A percentile compares a stretch with the other conserved stretches of the same genome.
These are phyloP conservation scores for Carlito syrichta DNA, from an alignment of 2,113 vertebrate genomes.

Conservation along the genomic window DNA sequence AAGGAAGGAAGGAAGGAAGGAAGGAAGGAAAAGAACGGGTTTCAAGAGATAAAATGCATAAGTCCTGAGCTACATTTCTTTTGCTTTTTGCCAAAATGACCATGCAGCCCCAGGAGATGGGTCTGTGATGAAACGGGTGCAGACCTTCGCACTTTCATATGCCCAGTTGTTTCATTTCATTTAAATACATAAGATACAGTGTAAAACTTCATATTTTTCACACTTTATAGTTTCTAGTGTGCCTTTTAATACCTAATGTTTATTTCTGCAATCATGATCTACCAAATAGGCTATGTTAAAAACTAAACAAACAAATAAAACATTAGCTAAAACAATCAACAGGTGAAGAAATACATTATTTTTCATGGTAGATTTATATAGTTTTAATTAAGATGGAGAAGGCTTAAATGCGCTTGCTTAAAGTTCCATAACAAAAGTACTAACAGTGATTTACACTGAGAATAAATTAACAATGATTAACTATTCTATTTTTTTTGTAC, in stretches of 20 bases:
- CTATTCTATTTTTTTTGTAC: neutral
- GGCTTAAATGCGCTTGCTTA: neutral
- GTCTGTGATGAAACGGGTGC: neutral
- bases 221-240: neutral
- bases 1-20: no score
- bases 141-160: neutral
- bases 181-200: neutral
- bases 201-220: neutral
- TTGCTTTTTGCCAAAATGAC: neutral
- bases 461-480: no score
- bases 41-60: neutral
- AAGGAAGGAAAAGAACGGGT: no score
- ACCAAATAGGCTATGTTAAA: neutral
- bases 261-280: neutral
- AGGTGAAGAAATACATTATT: neutral
- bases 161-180: neutral
- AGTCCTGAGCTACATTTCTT: neutral
- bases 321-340: neutral
- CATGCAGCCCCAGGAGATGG: neutral
- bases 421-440: neutral
- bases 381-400: neutral
- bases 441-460: neutral
- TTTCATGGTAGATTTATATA: neutral
- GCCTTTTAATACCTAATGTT: neutral
- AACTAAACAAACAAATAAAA: neutral